These are phyloP conservation scores for Theristicus caerulescens DNA, from an alignment of 2,113 vertebrate genomes.

Conservation along the genomic window DNA sequence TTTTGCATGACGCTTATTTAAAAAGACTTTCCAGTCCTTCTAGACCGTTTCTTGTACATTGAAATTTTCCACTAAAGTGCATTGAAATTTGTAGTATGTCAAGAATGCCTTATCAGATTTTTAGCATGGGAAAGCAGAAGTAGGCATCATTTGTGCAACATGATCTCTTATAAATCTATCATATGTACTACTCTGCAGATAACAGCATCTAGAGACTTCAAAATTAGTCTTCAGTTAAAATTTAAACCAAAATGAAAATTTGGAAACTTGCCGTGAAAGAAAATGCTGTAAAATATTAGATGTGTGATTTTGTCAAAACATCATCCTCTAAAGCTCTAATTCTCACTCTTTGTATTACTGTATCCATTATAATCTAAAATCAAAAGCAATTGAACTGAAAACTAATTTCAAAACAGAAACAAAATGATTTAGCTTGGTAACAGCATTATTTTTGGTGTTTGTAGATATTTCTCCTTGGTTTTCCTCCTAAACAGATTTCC, in stretches of 20 bases:
- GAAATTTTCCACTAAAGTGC: not conserved
- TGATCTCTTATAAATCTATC: not conserved
- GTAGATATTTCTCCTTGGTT: not conserved
- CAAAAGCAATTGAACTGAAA: conserved; percentile 1
- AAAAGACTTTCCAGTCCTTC: not conserved
- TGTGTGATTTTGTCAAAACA: conserved; percentile 42
- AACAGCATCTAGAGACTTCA: not conserved
- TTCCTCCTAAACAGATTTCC: not conserved
- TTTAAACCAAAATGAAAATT: conserved; percentile 13
- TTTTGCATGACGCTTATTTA: not conserved
- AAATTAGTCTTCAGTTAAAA: conserved; percentile 4
- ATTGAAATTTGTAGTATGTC: not conserved
- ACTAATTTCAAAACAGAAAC: not conserved
- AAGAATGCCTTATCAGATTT: conserved; percentile 51
- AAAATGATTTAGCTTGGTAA: not conserved
- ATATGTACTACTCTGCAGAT: not conserved
- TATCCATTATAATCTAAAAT: not conserved
- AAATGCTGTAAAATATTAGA: not conserved
- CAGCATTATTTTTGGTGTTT: not conserved
- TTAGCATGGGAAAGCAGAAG: conserved; percentile 29
- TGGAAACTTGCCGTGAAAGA: not conserved
- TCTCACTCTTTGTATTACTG: not conserved
- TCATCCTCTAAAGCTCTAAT: not conserved
- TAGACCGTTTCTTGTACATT: not conserved
- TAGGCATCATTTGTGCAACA: not conserved